Evolutionary conservation across 2,888 invertebrate species (phyloP).

Genomic region (Caenorhabditis sulstoni): DNA sequence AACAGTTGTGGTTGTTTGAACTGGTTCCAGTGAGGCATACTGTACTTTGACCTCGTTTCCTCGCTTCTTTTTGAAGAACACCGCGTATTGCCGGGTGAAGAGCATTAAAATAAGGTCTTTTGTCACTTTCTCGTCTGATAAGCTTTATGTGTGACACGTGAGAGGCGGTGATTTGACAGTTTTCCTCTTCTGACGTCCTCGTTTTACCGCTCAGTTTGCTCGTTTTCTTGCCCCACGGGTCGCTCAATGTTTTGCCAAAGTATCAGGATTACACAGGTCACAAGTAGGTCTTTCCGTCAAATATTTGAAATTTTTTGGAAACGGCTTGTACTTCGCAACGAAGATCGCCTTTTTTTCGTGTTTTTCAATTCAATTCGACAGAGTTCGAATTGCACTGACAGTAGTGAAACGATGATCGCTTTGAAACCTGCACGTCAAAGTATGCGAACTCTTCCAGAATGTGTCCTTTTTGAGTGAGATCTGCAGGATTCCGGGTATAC

Average conservation of each 20-base stretch:
- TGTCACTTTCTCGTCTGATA: conserved; percentile 6
- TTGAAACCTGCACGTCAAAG: no score
- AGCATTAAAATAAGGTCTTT: conserved; percentile 26
- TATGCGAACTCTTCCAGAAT: no score
- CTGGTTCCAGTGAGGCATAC: background rate
- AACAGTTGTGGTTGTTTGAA: no score
- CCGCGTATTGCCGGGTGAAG: conserved; percentile 10
- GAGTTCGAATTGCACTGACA: no score
- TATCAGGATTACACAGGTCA: conserved; percentile 59
- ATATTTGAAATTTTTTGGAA: conserved; percentile 42
- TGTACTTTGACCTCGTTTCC: conserved; percentile 21
- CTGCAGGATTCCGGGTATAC: no score
- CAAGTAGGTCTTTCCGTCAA: conserved; percentile 41
- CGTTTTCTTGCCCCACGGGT: conserved; percentile 7
- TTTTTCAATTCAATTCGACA: no score
- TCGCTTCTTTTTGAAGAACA: conserved; percentile 17
- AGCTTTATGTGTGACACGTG: conserved; percentile 27
- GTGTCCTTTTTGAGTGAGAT: no score
- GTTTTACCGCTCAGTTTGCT: conserved; percentile 36
- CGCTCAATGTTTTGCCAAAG: conserved; percentile 36
- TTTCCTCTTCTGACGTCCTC: background rate
- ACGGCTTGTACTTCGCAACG: conserved; percentile 6
- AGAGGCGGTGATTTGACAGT: background rate
- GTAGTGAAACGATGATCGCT: no score
- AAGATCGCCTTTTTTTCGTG: conserved; percentile 16